Base-by-base conservation (phyloP, 64 coral and sea anemone genomes). In the Platygyra sinensis region DNA sequence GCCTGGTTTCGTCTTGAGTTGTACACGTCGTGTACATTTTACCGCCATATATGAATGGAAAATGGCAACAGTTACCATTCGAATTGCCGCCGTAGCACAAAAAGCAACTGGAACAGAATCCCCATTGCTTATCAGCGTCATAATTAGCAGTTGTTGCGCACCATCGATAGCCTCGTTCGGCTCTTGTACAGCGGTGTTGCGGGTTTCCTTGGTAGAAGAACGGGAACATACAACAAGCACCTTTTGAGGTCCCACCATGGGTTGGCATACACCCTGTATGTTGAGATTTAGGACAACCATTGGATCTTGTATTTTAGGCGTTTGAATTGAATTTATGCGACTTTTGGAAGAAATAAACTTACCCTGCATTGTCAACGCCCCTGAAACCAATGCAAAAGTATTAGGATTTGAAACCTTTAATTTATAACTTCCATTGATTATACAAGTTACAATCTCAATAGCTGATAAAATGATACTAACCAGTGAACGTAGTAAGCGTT, bases 91-190 rank as follows among this genome's bases (percentile, higher is more conserved):
- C 91, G 15, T 93, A 75, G 22, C 36, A 46, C 8, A 77, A 22
- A 22, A 77, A 77, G 22, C 74, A 77, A 17, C 38, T 8, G 1
- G 88, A 39, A 55, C 88, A 90, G 46, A 74, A 90, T 72, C 88
- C 88, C 88, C 88, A 90, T 7, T 82, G 76, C 49, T 82, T 82
- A 65, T 90, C 88, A 22, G 65, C 27, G 38, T 90, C 88, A 42
- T 90, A 90, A 52, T 82, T 33, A 24, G 12, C 25, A 5, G 88
- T 62, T 8, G 77, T 82, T 31, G 88, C 39, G 28, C 88, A 90
- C 88, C 88, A 90, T 25, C 88, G 62, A 17, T 18, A 90, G 29
- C 79, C 71, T 33, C 88, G 64, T 50, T 82, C 88, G 5, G 88
- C 78, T 72, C 88, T 62, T 1, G 79, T 90, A n/a, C 88, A 90